phyloP scores from a whole-genome alignment of 2,888 invertebrate genomes.

The Ormyrus thymus region DNA sequence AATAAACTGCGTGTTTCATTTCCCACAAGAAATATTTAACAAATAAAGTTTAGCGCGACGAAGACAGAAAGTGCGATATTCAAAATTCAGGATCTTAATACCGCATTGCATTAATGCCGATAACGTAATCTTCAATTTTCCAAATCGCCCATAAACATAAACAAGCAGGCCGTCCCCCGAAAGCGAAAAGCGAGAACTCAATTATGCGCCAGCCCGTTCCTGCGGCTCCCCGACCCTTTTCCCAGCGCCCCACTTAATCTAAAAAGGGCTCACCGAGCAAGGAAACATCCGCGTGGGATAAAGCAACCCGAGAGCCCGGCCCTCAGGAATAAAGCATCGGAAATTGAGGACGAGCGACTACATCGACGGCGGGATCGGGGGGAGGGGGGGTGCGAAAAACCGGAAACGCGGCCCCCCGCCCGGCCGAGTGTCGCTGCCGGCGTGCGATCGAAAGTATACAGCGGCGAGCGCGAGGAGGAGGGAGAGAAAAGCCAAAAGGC shows the following conservation, averaged over 20 bases:
- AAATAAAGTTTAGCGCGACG: too few species aligned
- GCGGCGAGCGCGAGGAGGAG: neutral
- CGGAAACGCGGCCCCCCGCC: conserved; percentile 11
- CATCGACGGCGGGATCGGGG: neutral
- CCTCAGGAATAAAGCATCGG: neutral
- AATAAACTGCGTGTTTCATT: too few species aligned
- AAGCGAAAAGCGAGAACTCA: too few species aligned
- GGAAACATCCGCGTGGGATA: conserved; percentile 31
- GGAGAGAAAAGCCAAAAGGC: conserved; percentile 15
- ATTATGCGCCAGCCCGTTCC: neutral
- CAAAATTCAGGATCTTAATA: too few species aligned
- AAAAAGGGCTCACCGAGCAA: conserved; percentile 6
- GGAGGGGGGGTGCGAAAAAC: conserved; percentile 11
- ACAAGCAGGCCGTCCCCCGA: neutral
- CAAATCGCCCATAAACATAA: neutral
- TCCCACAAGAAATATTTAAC: too few species aligned
- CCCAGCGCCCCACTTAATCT: neutral
- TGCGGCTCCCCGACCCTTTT: neutral
- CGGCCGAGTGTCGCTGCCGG: neutral
- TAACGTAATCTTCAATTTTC: too few species aligned
- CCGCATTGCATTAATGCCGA: too few species aligned
- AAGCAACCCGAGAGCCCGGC: neutral
- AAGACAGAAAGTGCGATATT: too few species aligned
- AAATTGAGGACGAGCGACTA: conserved; percentile 18
- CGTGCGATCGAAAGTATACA: neutral